phyloP scores from a whole-genome alignment of 2,113 vertebrate genomes.

The Zapus hudsonius region DNA sequence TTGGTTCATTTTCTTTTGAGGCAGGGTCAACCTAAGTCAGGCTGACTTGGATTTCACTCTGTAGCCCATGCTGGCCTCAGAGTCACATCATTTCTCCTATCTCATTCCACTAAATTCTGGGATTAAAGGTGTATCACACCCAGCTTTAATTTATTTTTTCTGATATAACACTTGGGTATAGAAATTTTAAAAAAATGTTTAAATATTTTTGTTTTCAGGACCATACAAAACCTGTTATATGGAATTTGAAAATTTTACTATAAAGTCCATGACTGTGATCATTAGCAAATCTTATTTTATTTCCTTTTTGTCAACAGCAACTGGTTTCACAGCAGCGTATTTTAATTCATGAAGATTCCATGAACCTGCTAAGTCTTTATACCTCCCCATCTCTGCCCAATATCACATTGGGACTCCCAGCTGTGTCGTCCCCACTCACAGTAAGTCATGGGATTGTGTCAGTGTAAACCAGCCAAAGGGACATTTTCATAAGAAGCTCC shows the following conservation, averaged over 20 bases:
- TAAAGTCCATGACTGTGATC: background rate
- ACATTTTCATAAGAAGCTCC: background rate
- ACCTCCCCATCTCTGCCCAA: slow-evolving; percentile 98
- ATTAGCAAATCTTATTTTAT: background rate
- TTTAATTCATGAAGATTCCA: slow-evolving; percentile 93
- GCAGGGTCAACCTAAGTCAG: too few relatives aligned
- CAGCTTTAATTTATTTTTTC: background rate
- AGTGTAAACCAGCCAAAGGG: background rate
- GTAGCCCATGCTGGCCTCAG: too few relatives aligned
- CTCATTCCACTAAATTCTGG: too few relatives aligned
- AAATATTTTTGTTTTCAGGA: background rate
- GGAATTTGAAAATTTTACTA: slow-evolving; percentile 19
- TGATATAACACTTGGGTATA: background rate
- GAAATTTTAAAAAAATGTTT: slow-evolving; percentile 7
- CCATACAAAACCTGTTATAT: background rate
- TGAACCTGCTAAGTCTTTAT: slow-evolving; percentile 96
- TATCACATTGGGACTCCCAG: slow-evolving; percentile 95
- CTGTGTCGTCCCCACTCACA: slow-evolving; percentile 90
- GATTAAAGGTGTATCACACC: too few relatives aligned
- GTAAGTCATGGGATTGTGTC: slow-evolving; percentile 86
- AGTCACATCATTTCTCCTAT: too few relatives aligned
- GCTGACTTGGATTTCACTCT: too few relatives aligned
- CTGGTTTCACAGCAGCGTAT: slow-evolving; percentile 94
- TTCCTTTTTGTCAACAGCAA: slow-evolving; percentile 85
- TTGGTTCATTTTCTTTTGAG: too few relatives aligned